phyloP scores from a whole-genome alignment of 2,888 invertebrate genomes.

The Xestoiulus laeticollis region DNA sequence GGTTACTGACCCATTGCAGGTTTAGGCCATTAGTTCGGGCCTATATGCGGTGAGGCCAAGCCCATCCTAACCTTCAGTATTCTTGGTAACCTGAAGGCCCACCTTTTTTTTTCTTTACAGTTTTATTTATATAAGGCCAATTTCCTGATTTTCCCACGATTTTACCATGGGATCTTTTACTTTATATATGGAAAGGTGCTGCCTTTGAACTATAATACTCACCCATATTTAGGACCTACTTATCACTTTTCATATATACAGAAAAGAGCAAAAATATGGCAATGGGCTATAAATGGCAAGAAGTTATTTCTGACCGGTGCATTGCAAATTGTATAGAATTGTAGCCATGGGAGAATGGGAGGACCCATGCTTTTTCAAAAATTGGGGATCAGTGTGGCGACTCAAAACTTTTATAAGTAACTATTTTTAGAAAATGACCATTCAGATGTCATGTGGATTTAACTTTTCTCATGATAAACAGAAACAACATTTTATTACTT shows the following conservation, averaged over 20 bases:
- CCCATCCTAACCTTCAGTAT: constrained; percentile 23
- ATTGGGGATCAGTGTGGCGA: not conserved
- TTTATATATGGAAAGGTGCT: not conserved
- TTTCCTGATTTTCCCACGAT: constrained; percentile 15
- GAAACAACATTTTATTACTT: not conserved
- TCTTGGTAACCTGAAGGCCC: constrained; percentile 1
- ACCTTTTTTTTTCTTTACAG: not conserved
- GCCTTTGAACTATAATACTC: not conserved
- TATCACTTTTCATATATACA: not conserved
- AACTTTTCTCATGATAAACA: not conserved
- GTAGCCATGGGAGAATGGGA: not conserved
- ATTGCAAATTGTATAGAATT: not conserved
- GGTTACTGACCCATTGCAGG: not conserved
- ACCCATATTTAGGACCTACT: not conserved
- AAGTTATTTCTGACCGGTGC: not conserved
- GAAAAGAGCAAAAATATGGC: constrained; percentile 34
- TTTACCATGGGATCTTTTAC: not conserved
- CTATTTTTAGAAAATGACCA: not conserved
- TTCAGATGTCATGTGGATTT: not conserved
- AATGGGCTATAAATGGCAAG: constrained; percentile 9
- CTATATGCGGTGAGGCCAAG: constrained; percentile 9
- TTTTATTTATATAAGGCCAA: constrained; percentile 40
- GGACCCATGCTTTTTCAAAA: not conserved
- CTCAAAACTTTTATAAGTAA: not conserved
- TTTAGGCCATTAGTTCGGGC: not conserved